Evolutionary conservation across 2,113 vertebrate genomes (phyloP).

Genomic region (Crotophaga sulcirostris): DNA sequence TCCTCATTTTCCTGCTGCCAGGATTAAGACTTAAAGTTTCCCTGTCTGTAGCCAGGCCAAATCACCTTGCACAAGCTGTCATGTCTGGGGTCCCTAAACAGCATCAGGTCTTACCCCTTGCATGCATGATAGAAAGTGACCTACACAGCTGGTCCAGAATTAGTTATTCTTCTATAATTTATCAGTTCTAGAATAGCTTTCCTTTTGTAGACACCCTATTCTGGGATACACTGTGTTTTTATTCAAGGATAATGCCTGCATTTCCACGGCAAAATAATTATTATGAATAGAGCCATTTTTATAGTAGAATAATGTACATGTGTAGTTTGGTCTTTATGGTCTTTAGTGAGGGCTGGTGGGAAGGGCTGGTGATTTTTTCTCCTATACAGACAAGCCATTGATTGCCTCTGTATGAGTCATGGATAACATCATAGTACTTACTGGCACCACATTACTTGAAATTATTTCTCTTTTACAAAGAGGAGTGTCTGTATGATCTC

Average conservation of each 20-base stretch:
- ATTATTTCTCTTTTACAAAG: constrained; percentile 58
- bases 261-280: constrained; percentile 39
- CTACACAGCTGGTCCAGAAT: not conserved
- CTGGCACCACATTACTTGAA: constrained; percentile 60
- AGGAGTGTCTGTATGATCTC: constrained; percentile 40
- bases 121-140: not conserved
- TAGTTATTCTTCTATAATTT: not conserved
- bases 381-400: constrained; percentile 58
- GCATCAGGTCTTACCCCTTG: not conserved
- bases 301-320: constrained; percentile 44
- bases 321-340: constrained; percentile 44
- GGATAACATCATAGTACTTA: constrained; percentile 59
- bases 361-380: constrained; percentile 55
- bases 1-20: not conserved
- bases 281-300: constrained; percentile 55
- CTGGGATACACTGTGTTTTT: constrained; percentile 24
- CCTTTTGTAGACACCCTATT: not conserved
- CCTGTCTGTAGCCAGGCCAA: not conserved
- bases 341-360: constrained; percentile 8
- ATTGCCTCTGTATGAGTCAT: constrained; percentile 57
- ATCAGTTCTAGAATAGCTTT: not conserved
- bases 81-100: not conserved
- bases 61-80: not conserved
- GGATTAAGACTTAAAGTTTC: not conserved
- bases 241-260: constrained; percentile 6